A percentile compares a stretch with the other conserved stretches of the same genome.
phyloP scores from a whole-genome alignment of 1,140 invertebrate genomes.

The Triops longicaudatus region DNA sequence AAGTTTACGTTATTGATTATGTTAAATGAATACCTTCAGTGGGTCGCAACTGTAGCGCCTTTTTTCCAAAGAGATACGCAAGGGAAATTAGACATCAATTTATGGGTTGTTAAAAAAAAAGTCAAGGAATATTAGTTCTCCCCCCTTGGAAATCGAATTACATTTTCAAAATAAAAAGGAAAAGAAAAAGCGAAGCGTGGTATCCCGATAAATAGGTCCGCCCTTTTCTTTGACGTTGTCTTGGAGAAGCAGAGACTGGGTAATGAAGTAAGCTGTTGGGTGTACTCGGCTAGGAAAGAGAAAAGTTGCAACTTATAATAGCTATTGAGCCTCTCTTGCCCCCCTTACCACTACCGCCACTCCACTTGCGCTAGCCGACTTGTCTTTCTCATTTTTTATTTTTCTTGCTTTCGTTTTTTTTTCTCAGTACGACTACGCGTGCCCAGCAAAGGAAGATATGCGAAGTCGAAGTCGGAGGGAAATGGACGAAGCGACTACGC shows the following conservation, averaged over 20 bases:
- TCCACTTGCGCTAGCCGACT: background rate
- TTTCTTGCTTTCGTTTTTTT: background rate
- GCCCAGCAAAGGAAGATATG: background rate
- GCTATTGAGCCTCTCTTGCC: background rate
- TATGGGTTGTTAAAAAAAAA: no score
- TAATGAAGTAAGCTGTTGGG: background rate
- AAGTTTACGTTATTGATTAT: no score
- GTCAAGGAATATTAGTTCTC: no score
- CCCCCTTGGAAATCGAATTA: no score
- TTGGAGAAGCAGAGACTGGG: background rate
- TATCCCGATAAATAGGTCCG: background rate
- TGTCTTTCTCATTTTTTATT: background rate
- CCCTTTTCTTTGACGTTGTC: background rate
- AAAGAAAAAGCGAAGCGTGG: no score
- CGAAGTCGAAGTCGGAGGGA: background rate
- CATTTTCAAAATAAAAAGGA: no score
- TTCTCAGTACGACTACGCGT: background rate
- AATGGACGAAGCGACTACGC: background rate
- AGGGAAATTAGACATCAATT: no score
- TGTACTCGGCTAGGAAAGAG: background rate
- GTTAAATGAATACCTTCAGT: no score
- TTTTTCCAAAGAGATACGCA: no score
- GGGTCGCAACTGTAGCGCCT: no score
- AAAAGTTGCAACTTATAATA: background rate
- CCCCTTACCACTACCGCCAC: background rate